Evolutionary conservation across 2,888 invertebrate genomes (phyloP).

Genomic region (Hypena proboscidalis): DNA sequence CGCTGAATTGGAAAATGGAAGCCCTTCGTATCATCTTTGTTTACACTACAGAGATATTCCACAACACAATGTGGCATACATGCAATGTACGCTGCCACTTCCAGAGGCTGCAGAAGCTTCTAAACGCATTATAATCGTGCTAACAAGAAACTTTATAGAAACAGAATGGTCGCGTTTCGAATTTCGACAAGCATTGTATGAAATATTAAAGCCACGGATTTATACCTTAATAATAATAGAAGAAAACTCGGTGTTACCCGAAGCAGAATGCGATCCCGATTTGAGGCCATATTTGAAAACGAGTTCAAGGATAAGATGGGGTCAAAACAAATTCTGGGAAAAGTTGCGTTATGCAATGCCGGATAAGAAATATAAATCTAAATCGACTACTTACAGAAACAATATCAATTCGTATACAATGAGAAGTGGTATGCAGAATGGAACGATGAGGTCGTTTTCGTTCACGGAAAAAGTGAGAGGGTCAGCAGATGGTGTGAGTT

Average conservation of each 20-base stretch:
- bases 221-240: conserved; percentile 95
- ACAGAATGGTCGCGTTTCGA: conserved; percentile 97
- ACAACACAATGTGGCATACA: conserved; percentile 87
- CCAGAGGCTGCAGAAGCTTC: conserved; percentile 96
- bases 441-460: conserved; percentile 86
- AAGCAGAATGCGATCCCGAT: conserved; percentile 94
- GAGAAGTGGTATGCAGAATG: conserved; percentile 86
- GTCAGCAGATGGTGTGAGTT: conserved; percentile 78
- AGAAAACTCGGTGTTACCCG: conserved; percentile 91
- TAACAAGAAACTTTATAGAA: conserved; percentile 95
- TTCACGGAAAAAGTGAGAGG: conserved; percentile 82
- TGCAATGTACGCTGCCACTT: conserved; percentile 90
- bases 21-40: conserved; percentile 92
- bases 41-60: conserved; percentile 95
- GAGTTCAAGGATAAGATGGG: conserved; percentile 93
- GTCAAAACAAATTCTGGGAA: conserved; percentile 97
- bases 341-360: conserved; percentile 95
- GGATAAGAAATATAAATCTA: conserved; percentile 83
- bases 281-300: conserved; percentile 95
- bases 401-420: conserved; percentile 94
- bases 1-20: conserved; percentile 93
- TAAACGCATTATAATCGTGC: conserved; percentile 92
- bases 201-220: conserved; percentile 92
- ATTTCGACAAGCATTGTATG: conserved; percentile 94
- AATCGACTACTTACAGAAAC: conserved; percentile 88